These are phyloP conservation scores for Holacanthella duospinosa DNA, from an alignment of 2,888 invertebrate species.

Conservation along the genomic window DNA sequence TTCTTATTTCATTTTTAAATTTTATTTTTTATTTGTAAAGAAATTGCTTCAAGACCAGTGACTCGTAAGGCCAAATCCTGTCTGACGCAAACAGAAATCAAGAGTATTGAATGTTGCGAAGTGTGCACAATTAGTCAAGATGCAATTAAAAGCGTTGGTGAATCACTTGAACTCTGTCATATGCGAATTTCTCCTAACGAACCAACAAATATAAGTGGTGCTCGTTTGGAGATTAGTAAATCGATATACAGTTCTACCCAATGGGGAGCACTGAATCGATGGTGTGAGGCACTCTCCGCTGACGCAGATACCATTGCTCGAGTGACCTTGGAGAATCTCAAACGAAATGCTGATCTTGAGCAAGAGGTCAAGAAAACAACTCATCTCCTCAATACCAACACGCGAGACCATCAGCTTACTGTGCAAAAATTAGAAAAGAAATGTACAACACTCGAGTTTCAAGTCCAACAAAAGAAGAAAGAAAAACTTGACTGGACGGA, in stretches of 20 bases:
- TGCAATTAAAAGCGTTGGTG: constrained; percentile 17
- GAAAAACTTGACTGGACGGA: neutral
- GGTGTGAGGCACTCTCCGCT: constrained; percentile 13
- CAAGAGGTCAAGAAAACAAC: constrained; percentile 10
- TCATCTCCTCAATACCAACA: neutral
- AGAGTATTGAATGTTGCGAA: constrained; percentile 14
- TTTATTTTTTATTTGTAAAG: too few relatives aligned
- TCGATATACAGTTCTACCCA: constrained; percentile 17
- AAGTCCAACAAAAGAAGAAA: neutral
- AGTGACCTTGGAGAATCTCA: neutral
- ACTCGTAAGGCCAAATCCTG: neutral
- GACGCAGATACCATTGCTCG: constrained; percentile 13
- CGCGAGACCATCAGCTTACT: neutral
- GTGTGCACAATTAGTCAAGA: constrained; percentile 19
- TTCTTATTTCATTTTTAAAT: too few relatives aligned
- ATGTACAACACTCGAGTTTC: neutral
- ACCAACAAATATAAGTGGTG: neutral
- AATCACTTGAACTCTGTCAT: constrained; percentile 10
- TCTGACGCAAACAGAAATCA: constrained; percentile 14
- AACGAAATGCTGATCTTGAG: neutral
- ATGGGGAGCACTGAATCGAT: constrained; percentile 15
- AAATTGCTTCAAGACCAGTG: too few relatives aligned
- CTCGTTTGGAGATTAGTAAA: constrained; percentile 10
- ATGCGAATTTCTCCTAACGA: constrained; percentile 9
- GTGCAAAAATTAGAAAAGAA: neutral